Evolutionary conservation across 35 echinoderm and acorn worm genomes (phyloP).

Genomic region (Strongylocentrotus purpuratus): DNA sequence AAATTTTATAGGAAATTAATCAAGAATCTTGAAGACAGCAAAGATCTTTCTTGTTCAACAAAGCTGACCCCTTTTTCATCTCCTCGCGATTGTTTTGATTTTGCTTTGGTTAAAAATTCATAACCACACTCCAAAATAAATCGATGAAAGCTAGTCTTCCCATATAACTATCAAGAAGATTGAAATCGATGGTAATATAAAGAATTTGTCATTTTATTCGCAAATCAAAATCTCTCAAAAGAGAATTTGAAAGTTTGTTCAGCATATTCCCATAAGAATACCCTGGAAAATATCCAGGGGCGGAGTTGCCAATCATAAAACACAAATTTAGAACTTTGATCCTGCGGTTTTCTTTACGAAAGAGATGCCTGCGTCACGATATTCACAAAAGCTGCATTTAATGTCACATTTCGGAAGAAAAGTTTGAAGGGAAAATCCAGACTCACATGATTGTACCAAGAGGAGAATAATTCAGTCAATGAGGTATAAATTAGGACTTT

Average conservation of each 20-base stretch:
- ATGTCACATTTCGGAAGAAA: neutral
- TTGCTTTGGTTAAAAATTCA: neutral
- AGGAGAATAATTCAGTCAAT: neutral
- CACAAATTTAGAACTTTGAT: neutral
- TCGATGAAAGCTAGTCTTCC: too few species aligned
- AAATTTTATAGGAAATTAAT: neutral
- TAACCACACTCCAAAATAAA: too few species aligned
- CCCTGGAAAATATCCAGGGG: neutral
- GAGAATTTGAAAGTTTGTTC: too few species aligned
- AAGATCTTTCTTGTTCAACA: too few species aligned
- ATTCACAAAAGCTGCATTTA: neutral
- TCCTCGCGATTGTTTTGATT: neutral
- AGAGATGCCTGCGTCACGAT: neutral
- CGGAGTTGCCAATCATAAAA: neutral
- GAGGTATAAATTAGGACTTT: neutral
- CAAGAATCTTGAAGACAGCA: neutral
- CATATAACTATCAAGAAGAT: too few species aligned
- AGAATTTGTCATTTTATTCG: too few species aligned
- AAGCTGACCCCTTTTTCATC: too few species aligned
- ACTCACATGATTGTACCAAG: neutral
- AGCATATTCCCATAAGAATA: neutral
- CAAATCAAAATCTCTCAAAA: too few species aligned
- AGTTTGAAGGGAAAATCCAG: neutral
- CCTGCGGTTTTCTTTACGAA: conserved; percentile 1
- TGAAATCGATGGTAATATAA: too few species aligned